Evolutionary conservation across 2,797 vertebrate species (phyloP).

Genomic region (Leptatherina wallacei): DNA sequence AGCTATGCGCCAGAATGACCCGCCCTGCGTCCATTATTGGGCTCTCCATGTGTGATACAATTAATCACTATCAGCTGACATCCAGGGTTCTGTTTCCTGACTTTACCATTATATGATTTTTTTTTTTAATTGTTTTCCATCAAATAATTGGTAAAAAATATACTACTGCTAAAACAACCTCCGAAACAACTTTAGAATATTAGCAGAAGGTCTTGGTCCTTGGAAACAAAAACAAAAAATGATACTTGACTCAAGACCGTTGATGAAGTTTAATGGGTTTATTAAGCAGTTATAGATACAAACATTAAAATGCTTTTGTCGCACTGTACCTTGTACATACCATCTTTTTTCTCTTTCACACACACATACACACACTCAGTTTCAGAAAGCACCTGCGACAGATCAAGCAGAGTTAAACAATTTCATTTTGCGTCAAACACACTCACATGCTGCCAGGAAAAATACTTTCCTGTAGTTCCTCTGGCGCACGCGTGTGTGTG

Average conservation of each 20-base stretch:
- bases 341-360: neutral
- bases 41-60: no score
- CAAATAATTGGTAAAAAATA: no score
- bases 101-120: no score
- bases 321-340: neutral
- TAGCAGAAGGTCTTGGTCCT: neutral
- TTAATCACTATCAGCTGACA: no score
- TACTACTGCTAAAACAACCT: no score
- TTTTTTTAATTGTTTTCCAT: no score
- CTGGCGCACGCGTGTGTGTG: constrained; percentile 34
- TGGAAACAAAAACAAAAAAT: neutral
- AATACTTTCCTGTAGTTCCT: constrained; percentile 32
- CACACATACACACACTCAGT: constrained; percentile 13
- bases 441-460: constrained; percentile 33
- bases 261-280: constrained; percentile 4
- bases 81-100: no score
- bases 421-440: constrained; percentile 67
- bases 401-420: constrained; percentile 70
- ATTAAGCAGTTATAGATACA: neutral
- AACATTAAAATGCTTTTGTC: neutral
- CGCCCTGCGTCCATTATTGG: no score
- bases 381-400: constrained; percentile 62
- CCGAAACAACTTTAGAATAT: neutral
- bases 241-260: neutral
- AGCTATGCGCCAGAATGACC: no score